Evolutionary conservation across 30 jellyfish, hydroid and myxozoan species (phyloP).

Genomic region (Cassiopea xamachana): DNA sequence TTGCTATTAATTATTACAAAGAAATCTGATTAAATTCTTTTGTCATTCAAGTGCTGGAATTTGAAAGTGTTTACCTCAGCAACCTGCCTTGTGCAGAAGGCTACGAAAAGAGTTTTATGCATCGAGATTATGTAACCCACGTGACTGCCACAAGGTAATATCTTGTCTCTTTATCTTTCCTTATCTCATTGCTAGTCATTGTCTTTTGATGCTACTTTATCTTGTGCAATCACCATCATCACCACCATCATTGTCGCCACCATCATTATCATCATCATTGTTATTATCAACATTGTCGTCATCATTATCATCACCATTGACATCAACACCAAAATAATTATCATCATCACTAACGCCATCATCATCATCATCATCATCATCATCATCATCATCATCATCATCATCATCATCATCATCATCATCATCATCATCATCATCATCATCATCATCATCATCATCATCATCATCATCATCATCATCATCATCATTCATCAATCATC

Average conservation of each 20-base stretch:
- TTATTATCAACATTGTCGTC: not conserved
- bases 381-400: not conserved
- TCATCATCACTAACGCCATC: not conserved
- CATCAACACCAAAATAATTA: too few relatives aligned
- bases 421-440: too few relatives aligned
- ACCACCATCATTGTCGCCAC: too few relatives aligned
- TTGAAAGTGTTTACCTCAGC: slow-evolving; percentile 80
- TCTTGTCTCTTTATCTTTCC: not conserved
- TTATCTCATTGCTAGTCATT: not conserved
- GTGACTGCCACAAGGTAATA: slow-evolving; percentile 85
- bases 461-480: too few relatives aligned
- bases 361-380: not conserved
- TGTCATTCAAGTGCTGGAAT: slow-evolving; percentile 62
- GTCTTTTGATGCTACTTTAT: not conserved
- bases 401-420: too few relatives aligned
- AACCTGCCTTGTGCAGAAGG: slow-evolving; percentile 92
- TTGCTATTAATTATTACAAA: not conserved
- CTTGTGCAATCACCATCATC: too few relatives aligned
- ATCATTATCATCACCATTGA: not conserved
- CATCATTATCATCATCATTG: too few relatives aligned
- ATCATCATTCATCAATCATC: too few relatives aligned
- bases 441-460: too few relatives aligned
- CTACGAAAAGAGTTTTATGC: slow-evolving; percentile 97
- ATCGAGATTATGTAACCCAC: slow-evolving; percentile 88
- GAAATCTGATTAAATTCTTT: not conserved